phyloP scores from a whole-genome alignment of 23 tunicate species.

The Ciona savignyi region DNA sequence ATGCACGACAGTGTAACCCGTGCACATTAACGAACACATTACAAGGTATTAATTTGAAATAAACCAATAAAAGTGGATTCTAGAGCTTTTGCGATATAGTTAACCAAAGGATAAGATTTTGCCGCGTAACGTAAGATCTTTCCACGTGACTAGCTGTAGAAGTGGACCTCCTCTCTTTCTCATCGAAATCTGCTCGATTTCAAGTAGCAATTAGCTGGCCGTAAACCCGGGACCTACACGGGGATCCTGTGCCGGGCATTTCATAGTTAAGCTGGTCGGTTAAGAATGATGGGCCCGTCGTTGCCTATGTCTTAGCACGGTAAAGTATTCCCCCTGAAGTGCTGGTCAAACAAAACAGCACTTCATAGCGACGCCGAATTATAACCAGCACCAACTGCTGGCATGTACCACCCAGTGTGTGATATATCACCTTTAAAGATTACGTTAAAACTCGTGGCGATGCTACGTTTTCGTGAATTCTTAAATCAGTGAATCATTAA shows the following conservation, averaged over 20 bases:
- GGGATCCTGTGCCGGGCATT: too few species aligned
- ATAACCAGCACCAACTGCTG: background rate
- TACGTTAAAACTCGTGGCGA: background rate
- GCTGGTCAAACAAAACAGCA: background rate
- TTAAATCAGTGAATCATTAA: background rate
- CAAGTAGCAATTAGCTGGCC: background rate
- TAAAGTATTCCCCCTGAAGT: background rate
- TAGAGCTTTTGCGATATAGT: too few species aligned
- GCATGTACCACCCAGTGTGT: background rate
- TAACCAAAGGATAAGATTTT: too few species aligned
- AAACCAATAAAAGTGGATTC: too few species aligned
- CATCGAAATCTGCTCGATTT: background rate
- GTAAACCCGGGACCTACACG: background rate
- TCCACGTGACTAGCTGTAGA: background rate
- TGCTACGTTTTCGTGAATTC: background rate
- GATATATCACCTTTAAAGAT: background rate
- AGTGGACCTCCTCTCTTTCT: background rate
- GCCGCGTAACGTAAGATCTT: background rate
- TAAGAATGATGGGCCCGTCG: too few species aligned
- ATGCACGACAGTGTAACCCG: too few species aligned
- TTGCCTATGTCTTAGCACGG: too few species aligned
- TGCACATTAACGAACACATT: too few species aligned
- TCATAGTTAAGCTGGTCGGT: too few species aligned
- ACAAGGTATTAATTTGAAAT: too few species aligned
- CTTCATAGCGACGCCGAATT: background rate